Evolutionary conservation across 2,797 vertebrate species (phyloP).

Genomic region (Scarus forsteni): DNA sequence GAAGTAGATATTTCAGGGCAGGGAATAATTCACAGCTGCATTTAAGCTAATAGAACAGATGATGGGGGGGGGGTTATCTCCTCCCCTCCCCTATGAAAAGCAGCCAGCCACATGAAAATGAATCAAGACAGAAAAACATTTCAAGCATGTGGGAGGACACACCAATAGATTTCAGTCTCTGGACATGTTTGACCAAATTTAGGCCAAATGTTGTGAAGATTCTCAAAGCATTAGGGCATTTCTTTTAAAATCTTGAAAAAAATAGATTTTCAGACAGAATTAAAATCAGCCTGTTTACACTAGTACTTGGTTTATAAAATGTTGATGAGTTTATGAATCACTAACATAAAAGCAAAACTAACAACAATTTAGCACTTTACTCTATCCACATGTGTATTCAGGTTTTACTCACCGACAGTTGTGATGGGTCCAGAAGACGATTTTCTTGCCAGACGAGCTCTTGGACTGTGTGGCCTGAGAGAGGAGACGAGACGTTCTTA

Average conservation of each 20-base stretch:
- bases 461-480: conserved; percentile 91
- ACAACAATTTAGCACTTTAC: neutral
- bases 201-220: conserved; percentile 22
- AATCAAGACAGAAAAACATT: conserved; percentile 52
- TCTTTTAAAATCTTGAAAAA: too few species aligned
- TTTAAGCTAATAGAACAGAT: conserved; percentile 45
- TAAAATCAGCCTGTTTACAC: too few species aligned
- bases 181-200: conserved; percentile 57
- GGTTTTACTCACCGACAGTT: conserved; percentile 90
- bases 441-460: conserved; percentile 86
- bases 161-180: conserved; percentile 33
- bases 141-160: conserved; percentile 51
- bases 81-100: conserved; percentile 26
- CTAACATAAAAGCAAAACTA: too few species aligned
- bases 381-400: conserved; percentile 8
- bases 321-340: too few species aligned
- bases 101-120: conserved; percentile 41
- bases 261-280: too few species aligned
- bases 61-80: conserved; percentile 20
- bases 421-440: conserved; percentile 87
- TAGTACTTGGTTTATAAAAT: too few species aligned
- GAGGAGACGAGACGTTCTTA: conserved; percentile 38
- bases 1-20: conserved; percentile 8
- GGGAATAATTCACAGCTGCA: conserved; percentile 25
- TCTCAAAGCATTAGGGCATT: too few species aligned